Evolutionary conservation across 2,797 vertebrate species (phyloP).

Genomic region (Protonibea diacanthus): DNA sequence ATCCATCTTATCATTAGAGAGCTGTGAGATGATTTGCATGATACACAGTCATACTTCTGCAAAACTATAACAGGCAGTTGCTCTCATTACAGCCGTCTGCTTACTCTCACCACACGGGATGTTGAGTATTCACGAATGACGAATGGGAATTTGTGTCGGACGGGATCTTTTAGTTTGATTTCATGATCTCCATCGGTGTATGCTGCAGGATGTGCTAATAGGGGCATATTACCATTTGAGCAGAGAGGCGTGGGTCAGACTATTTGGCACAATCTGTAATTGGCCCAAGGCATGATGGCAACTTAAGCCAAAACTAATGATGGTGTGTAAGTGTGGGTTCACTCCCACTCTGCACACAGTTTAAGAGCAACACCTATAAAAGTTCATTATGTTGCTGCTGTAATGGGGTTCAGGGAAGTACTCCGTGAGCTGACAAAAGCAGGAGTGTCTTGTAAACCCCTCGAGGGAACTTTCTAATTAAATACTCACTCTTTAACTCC

Average conservation of each 20-base stretch:
- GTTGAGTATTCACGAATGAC: conserved; percentile 29
- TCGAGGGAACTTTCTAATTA: conserved; percentile 82
- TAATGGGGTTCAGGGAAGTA: conserved; percentile 81
- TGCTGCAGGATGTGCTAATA: conserved; percentile 68
- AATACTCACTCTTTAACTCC: conserved; percentile 72
- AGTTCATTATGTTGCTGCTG: conserved; percentile 83
- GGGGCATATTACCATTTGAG: conserved; percentile 63
- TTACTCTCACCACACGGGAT: conserved; percentile 22
- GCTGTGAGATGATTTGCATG: conserved; percentile 42
- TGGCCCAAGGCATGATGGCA: conserved; percentile 65
- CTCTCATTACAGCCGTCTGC: conserved; percentile 16
- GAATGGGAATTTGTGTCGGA: conserved; percentile 7
- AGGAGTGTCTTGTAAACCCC: conserved; percentile 81
- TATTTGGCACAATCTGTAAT: conserved; percentile 62
- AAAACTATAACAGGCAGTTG: conserved; percentile 6
- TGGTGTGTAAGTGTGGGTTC: conserved; percentile 76
- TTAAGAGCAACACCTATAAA: conserved; percentile 86
- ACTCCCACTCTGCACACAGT: conserved; percentile 72
- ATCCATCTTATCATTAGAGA: conserved; percentile 60
- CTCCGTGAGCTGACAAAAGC: conserved; percentile 80
- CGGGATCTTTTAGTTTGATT: conserved; percentile 36
- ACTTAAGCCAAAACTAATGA: conserved; percentile 78
- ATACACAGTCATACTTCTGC: conserved; percentile 32
- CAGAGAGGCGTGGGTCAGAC: conserved; percentile 65
- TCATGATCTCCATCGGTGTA: conserved; percentile 30